Evolutionary conservation across 1,140 invertebrate species (phyloP), one percentile per base, ranked within the genome.

Genomic region (Popillia japonica): DNA sequence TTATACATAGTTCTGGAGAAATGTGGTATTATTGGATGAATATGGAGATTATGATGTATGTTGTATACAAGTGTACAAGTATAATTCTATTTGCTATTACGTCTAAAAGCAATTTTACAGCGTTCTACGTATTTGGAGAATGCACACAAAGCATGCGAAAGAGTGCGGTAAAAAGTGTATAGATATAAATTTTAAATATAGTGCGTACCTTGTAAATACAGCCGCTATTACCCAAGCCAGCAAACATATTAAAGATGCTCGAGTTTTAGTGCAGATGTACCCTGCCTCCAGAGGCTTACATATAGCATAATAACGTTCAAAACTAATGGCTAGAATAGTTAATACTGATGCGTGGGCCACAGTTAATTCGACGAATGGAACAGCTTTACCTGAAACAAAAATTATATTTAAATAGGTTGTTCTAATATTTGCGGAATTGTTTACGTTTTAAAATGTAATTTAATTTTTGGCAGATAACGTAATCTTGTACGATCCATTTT

Each of bases 301-400:
- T 83, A 98, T 98, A 34, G 96, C 96, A 87, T 97, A 97, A 88
- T 98, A 98, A 6, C 97, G 90, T 86, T 98, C 97, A 85, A 98
- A 95, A 86, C 95, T 95, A 83, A 96, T 96, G 64, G 96, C 96
- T 82, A 99, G 88, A 80, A 99, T 98, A 11, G 96, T 98, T 34
- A 98, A 88, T 0, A 98, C 96, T 3, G 96, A 98, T 11, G 96
- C 96, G 86, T 98, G 96, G 0, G 96, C 95, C 17, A 98, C 96
- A 0, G 95, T 95, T 82, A 97, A 89, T 87, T 99, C 96, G 55
- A 98, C 92, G 84, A 97, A 98, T 0, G 96, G 96, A 3, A 98
- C 95, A 14, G 94, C 92, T 85, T 96, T 94, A 88, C 95, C 95
- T 96, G 88, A 61, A 87, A 88, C 64, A 85, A 81, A 82, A n/a